Conservation (phyloP, 2,888 invertebrate species). For the Acleris cristana region DNA sequence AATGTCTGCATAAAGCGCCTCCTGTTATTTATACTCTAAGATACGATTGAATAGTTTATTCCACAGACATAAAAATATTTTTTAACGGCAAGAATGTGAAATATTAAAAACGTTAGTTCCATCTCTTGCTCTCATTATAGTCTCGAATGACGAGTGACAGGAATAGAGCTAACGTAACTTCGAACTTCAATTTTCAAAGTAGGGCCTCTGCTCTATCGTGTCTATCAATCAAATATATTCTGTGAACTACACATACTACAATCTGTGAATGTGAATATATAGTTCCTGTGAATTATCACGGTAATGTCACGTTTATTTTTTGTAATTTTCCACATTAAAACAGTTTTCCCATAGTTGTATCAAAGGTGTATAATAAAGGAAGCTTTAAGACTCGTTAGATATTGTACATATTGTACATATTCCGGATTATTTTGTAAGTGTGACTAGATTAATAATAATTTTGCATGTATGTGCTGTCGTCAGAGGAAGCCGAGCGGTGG, state of each 20-base stretch:
- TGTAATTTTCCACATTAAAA: constrained; percentile 29
- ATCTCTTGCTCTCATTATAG: no score
- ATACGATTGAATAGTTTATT: no score
- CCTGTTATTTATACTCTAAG: no score
- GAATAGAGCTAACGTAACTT: no score
- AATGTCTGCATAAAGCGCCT: no score
- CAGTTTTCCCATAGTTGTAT: constrained; percentile 12
- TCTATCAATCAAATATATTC: constrained; percentile 18
- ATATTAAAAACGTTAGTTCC: background rate
- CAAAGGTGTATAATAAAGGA: background rate
- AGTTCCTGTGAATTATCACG: constrained; percentile 31
- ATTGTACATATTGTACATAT: constrained; percentile 2
- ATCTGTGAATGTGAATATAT: background rate
- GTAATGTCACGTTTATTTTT: constrained; percentile 37
- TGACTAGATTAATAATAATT: background rate
- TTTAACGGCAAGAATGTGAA: background rate
- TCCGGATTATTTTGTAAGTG: constrained; percentile 11
- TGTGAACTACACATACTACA: no score
- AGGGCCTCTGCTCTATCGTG: background rate
- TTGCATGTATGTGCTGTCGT: constrained; percentile 5
- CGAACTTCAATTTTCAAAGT: no score
- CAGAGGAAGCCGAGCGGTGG: constrained; percentile 20
- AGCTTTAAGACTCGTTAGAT: constrained; percentile 9
- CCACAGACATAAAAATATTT: background rate
- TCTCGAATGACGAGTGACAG: no score